Conservation (phyloP, 2,113 vertebrate species). For the Terrapene triunguis region DNA sequence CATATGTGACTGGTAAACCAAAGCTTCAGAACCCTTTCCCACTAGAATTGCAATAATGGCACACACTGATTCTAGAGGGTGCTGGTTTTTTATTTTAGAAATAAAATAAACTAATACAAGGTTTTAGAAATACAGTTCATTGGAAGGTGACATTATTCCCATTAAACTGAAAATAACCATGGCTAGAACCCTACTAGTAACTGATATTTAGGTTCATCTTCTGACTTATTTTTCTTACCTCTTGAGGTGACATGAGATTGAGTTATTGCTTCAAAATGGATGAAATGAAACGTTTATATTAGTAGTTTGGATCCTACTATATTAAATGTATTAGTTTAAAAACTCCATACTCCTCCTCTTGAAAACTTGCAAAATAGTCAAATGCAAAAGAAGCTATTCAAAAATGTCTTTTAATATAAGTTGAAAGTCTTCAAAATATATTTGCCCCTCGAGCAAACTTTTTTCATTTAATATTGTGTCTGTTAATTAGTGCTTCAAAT, state of each 20-base stretch:
- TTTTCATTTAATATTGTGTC: constrained; percentile 91
- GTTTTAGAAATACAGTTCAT: neutral
- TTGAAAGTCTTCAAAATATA: constrained; percentile 90
- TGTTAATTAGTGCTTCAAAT: constrained; percentile 93
- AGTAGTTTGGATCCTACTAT: constrained; percentile 40
- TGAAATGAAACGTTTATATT: constrained; percentile 41
- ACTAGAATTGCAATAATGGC: neutral
- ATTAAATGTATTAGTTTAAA: constrained; percentile 65
- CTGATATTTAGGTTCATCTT: constrained; percentile 34
- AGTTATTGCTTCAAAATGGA: constrained; percentile 66
- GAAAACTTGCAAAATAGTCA: constrained; percentile 75
- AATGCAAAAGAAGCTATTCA: constrained; percentile 77
- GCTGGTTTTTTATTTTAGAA: constrained; percentile 32
- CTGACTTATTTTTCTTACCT: constrained; percentile 46
- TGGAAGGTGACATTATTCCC: neutral
- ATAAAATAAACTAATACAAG: constrained; percentile 9
- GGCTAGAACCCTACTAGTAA: constrained; percentile 19
- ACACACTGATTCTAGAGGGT: neutral
- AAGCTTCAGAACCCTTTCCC: constrained; percentile 14
- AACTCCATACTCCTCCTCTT: constrained; percentile 52
- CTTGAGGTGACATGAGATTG: constrained; percentile 52
- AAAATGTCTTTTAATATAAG: constrained; percentile 88
- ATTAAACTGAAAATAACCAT: neutral
- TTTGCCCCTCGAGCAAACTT: constrained; percentile 90
- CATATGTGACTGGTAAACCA: constrained; percentile 41